A percentile compares a stretch with the other conserved stretches of the same genome.
These are phyloP conservation scores for Gymnopithys bicolor DNA, from an alignment of 2,797 vertebrate species.

Conservation along the genomic window DNA sequence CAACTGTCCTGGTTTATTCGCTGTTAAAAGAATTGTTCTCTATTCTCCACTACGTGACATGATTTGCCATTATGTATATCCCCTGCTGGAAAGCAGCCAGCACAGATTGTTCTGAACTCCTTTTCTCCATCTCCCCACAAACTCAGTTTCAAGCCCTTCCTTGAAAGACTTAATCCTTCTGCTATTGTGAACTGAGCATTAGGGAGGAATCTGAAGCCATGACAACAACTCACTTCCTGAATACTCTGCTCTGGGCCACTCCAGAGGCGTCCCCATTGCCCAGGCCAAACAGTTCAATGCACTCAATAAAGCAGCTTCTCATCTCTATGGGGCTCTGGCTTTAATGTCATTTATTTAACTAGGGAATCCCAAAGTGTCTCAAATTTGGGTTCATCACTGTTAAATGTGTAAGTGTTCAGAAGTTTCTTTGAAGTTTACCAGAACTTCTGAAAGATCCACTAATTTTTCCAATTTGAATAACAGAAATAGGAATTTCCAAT, in stretches of 20 bases:
- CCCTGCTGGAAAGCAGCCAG: constrained; percentile 37
- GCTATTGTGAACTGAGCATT: constrained; percentile 14
- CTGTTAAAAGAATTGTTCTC: neutral
- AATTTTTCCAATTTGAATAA: neutral
- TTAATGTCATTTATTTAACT: neutral
- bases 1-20: neutral
- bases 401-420: neutral
- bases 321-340: neutral
- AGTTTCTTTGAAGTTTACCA: neutral
- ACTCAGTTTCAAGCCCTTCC: constrained; percentile 33
- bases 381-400: neutral
- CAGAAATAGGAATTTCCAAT: neutral
- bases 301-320: neutral
- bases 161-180: constrained; percentile 30
- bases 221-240: constrained; percentile 32
- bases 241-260: neutral
- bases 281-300: neutral
- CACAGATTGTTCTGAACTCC: neutral
- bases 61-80: constrained; percentile 26
- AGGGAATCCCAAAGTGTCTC: neutral
- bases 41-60: neutral
- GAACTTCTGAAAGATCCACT: neutral
- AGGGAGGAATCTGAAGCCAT: constrained; percentile 24
- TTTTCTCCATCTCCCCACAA: neutral
- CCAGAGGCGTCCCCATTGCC: neutral